Conservation (phyloP, 2,113 vertebrate genomes). For the Prionailurus viverrinus region DNA sequence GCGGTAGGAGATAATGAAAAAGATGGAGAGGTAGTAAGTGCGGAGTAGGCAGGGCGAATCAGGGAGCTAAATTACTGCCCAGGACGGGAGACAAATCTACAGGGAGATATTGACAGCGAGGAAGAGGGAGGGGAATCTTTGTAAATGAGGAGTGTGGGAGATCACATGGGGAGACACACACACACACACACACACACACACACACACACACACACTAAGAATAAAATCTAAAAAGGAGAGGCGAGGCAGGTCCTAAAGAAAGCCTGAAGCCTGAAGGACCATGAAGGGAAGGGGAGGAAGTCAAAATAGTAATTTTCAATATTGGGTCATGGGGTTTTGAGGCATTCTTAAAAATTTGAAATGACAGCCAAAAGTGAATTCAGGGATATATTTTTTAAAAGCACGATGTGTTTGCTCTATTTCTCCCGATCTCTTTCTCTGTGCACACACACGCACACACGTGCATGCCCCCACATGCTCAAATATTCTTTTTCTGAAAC, state of each 20-base stretch:
- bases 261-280: neutral
- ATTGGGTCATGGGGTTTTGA: neutral
- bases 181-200: too few species aligned
- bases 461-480: neutral
- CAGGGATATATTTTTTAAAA: neutral
- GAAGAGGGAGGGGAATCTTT: neutral
- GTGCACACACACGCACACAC: neutral
- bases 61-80: slow-evolving; percentile 3
- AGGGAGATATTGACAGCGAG: neutral
- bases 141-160: neutral
- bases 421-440: neutral
- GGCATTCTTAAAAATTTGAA: slow-evolving; percentile 20
- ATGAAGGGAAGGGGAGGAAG: neutral
- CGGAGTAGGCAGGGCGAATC: neutral
- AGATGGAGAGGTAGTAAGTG: slow-evolving; percentile 8
- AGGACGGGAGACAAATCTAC: slow-evolving; percentile 18
- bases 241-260: neutral
- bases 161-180: neutral
- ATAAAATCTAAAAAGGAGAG: neutral
- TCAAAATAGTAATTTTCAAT: neutral
- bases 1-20: neutral
- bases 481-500: neutral
- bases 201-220: neutral
- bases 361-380: slow-evolving; percentile 9
- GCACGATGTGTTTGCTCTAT: neutral